Evolutionary conservation across 2,888 invertebrate genomes (phyloP), one percentile per base, ranked within the genome.

Genomic region (Cryptocheilus praepositus): DNA sequence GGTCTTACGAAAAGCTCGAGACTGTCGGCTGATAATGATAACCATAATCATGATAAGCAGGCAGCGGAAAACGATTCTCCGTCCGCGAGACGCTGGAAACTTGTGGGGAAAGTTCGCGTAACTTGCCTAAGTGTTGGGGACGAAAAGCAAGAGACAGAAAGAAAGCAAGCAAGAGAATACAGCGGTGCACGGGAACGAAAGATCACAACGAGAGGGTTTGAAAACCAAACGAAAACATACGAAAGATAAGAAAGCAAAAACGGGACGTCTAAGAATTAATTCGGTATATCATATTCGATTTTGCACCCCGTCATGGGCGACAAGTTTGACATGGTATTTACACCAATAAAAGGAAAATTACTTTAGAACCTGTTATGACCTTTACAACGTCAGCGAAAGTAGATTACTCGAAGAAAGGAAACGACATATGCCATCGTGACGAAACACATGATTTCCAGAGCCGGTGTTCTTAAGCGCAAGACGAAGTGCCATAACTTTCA

Each of bases 1-100:
- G 58, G 57, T 55, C 57, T 64, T 65, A 69, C 69, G 69, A 71
- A 71, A 69, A 69, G 55, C 64, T 51, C 64, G 62, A 60, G 54
- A 46, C 53, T 57, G 65, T 60, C 60, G 65, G 62, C 60, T 73
- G 72, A 75, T 71, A 67, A 74, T 74, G 67, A 72, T 69, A 74
- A 79, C 74, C 72, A 75, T 74, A 80, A 80, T 74, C 71, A 62
- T 62, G 72, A 79, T 77, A 76, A 79, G 75, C 75, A 67, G 65
- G 62, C 66, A 71, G 70, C 66, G 71, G 67, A 69, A 71, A 78
- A 75, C 66, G 63, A 67, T 75, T 76, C 66, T 25, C 65, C 56
- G 52, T 58, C 62, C 64, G 49, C 46, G 49, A 49, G 61, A 67
- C 25, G 62, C 36, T 57, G 54, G 52, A 64, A 70, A 73, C 70